Base-by-base conservation (phyloP, 2,113 vertebrate species). In the Eidolon helvum region DNA sequence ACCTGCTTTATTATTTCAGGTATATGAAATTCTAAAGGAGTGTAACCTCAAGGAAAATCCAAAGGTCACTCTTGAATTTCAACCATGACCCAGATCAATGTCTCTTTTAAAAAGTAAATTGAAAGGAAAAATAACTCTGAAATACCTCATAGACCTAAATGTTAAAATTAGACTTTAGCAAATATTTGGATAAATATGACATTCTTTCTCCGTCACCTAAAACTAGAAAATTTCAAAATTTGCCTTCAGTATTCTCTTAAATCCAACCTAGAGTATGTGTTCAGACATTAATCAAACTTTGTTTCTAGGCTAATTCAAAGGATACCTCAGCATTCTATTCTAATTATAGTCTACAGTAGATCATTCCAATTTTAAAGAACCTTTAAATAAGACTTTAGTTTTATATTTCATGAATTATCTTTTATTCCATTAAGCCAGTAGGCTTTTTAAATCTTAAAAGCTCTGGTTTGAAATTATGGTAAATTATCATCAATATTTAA, bases 401-500 rank as follows among this genome's bases (percentile, higher is more conserved):
- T 86, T 35, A n/a, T 55, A 68, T 82, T 90, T 88, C 18, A 48
- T 86, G 30, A 82, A 68, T 55, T 66, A 1, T 10, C 33, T 78
- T 77, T 69, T 55, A 84, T 33, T 57, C 28, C 16, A 75, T 55
- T 88, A 74, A 95, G 11, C 2, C 83, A 80, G 87, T 33, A 53
- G 22, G 2, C 4, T 74, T 87, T 91, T 45, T 71, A 61, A 87
- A 66, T 85, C 45, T 92, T 68, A 82, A 85, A 92, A 92, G 4
- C 55, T 65, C 35, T 26, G 33, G 22, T 66, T 92, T 11, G 38
- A 96, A 92, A 96, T 90, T 48, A 80, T 7, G 57, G 4, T 26
- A 87, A n/a, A 92, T 97, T 94, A 43, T 82, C 88, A 38, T 80
- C 77, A 94, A 71, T 87, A 68, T 90, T 97, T 84, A 91, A 8